Evolutionary conservation across 2,888 invertebrate species (phyloP).

Genomic region (Mesochorus sp.): DNA sequence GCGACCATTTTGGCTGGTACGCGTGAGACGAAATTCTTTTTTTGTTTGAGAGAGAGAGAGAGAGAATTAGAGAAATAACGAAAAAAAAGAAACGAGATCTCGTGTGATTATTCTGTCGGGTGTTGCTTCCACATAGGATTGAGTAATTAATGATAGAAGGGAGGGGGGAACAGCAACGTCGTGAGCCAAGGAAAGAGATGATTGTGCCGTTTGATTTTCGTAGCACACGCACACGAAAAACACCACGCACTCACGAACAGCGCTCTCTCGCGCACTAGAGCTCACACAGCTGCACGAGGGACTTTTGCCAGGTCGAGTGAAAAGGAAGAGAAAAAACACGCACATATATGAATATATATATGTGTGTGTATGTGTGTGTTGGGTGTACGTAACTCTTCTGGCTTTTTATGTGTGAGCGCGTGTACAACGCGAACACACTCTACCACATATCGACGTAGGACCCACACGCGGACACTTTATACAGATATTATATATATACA

Average conservation of each 20-base stretch:
- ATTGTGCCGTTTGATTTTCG: no score
- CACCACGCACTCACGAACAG: no score
- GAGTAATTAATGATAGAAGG: no score
- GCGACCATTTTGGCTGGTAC: slow-evolving; percentile 57
- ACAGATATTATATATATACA: background rate
- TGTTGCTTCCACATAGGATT: no score
- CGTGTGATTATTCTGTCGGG: no score
- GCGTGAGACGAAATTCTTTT: background rate
- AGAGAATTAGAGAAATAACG: background rate
- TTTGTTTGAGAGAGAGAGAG: background rate
- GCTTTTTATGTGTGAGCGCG: no score
- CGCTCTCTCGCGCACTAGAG: no score
- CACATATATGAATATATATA: slow-evolving; percentile 22
- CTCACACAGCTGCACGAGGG: slow-evolving; percentile 50
- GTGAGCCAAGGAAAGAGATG: no score
- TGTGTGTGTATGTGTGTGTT: background rate
- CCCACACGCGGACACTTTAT: background rate
- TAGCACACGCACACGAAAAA: slow-evolving; percentile 19
- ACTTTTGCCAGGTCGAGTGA: slow-evolving; percentile 37
- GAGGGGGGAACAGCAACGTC: no score
- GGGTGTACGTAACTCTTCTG: no score
- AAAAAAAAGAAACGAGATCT: slow-evolving; percentile 10
- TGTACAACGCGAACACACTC: background rate
- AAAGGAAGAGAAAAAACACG: background rate
- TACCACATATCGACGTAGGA: background rate